Evolutionary conservation across 2,888 invertebrate species (phyloP), one percentile per base, ranked within the genome.

Genomic region (Pollenia amentaria): DNA sequence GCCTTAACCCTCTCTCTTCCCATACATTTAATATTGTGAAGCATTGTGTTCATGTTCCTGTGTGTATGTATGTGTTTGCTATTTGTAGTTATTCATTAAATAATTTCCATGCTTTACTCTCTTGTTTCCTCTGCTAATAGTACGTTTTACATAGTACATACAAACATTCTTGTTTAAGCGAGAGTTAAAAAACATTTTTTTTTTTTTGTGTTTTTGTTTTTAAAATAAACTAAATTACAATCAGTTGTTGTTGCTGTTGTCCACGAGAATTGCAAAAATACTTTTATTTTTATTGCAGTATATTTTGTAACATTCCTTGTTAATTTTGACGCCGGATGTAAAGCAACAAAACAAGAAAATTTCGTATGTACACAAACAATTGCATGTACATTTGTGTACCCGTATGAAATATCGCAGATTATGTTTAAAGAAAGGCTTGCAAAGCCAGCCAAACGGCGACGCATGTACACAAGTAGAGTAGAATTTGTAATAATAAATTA

Each of bases 241-340:
- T 67, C 16, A 53, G 12, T 46, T 78, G 11, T 70, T 70, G 78
- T 40, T 73, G 64, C 29, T 76, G 55, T 85, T 76, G 70, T 67
- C 46, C 21, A 77, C 70, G 44, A 76, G 73, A 79, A 70, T 84
- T 73, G 77, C 81, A 84, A 85, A 85, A 88, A 84, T 81, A 85
- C 85, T 87, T 85, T 88, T 88, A 81, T 85, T 87, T 88, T 87
- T 88, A 88, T 73, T 87, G 80, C 79, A 85, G 80, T 81, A 75
- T 67, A 76, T 87, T 88, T 88, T 88, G 84, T 85, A 85, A 85
- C 84, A 86, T 87, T 88, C 80, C 86, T 86, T 60, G 72, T 81
- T 84, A 77, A 84, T 87, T 86, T 85, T 83, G 89, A 91, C 91
- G 91, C 90, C 91, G 90, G 90, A 90, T 90, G 90, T 90, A 90